Evolutionary conservation across 2,888 invertebrate species (phyloP).

Genomic region (Agrenia bidenticulata): DNA sequence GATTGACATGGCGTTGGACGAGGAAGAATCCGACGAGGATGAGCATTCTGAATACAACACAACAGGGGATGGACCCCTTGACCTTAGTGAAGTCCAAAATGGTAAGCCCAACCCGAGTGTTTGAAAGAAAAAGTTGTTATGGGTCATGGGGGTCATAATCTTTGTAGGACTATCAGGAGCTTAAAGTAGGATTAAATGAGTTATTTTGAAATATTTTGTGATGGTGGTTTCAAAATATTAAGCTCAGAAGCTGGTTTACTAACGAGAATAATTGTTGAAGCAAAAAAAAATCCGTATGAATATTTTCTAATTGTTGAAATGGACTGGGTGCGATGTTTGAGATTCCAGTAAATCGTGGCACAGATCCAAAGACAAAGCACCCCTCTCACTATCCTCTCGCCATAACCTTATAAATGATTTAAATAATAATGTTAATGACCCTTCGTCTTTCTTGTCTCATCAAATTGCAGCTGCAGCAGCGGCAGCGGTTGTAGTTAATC

Average conservation of each 20-base stretch:
- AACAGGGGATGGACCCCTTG: conserved; percentile 46
- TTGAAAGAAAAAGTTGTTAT: neutral
- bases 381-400: no score
- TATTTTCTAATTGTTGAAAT: no score
- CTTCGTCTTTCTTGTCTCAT: conserved; percentile 32
- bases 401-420: conserved; percentile 37
- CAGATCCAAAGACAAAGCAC: neutral
- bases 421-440: conserved; percentile 41
- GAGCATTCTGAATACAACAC: conserved; percentile 17
- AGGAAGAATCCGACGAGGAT: conserved; percentile 41
- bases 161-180: no score
- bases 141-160: no score
- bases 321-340: no score
- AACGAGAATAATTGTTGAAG: no score
- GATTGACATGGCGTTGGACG: conserved; percentile 50
- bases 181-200: no score
- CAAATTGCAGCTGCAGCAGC: conserved; percentile 39
- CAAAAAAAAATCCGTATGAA: no score
- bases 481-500: conserved; percentile 34
- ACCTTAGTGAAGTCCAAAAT: conserved; percentile 52
- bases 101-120: conserved; percentile 35
- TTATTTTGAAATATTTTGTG: no score
- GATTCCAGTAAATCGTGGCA: neutral
- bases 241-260: no score
- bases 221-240: no score